A percentile compares a stretch with the other conserved stretches of the same genome.
phyloP scores from a whole-genome alignment of 2,888 invertebrate species.

The Myathropa florea region DNA sequence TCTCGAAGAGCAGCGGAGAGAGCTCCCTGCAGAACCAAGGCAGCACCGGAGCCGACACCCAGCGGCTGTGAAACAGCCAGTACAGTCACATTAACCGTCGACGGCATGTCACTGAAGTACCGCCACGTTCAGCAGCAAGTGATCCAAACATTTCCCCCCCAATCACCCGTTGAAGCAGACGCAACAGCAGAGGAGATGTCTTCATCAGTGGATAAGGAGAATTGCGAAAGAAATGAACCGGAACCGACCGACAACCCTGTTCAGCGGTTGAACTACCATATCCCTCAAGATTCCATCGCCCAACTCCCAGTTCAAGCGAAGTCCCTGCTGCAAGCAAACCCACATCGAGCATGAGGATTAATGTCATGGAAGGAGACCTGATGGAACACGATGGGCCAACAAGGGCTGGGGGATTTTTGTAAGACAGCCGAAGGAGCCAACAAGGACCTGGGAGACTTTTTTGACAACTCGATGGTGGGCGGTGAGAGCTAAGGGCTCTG shows the following conservation, averaged over 20 bases:
- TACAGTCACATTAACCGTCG: constrained; percentile 83
- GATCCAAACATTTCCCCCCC: background rate
- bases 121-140: too few species aligned
- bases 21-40: constrained; percentile 73
- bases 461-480: too few species aligned
- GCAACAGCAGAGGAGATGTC: background rate
- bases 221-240: constrained; percentile 58
- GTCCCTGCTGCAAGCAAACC: constrained; percentile 38
- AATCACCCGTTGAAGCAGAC: constrained; percentile 19
- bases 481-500: too few species aligned
- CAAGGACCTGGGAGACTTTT: too few species aligned
- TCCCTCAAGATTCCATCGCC: constrained; percentile 76
- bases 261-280: constrained; percentile 78
- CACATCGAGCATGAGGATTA: constrained; percentile 80
- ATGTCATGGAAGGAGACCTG: too few species aligned
- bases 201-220: constrained; percentile 18
- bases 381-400: too few species aligned
- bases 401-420: too few species aligned
- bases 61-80: constrained; percentile 91
- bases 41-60: constrained; percentile 20
- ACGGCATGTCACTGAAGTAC: too few species aligned
- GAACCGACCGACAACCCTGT: constrained; percentile 57
- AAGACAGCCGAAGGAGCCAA: too few species aligned
- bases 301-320: constrained; percentile 72
- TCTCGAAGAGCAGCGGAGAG: constrained; percentile 76